phyloP scores from a whole-genome alignment of 2,113 vertebrate species.

The Mormyrus lacerda region DNA sequence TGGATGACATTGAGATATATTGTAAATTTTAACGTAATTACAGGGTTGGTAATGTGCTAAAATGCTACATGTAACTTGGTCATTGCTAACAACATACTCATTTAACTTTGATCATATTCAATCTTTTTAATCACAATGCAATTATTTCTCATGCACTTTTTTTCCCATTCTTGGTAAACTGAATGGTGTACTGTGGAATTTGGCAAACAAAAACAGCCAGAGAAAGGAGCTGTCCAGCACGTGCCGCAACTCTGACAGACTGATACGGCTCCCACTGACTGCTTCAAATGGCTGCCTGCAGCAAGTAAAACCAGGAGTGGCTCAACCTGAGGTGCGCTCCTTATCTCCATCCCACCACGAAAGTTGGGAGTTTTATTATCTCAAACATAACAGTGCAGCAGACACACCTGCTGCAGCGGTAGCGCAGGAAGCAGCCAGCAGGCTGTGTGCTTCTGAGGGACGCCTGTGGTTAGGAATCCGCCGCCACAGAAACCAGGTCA shows the following conservation, averaged over 20 bases:
- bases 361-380: neutral
- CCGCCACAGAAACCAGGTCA: conserved; percentile 25
- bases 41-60: neutral
- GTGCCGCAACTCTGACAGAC: neutral
- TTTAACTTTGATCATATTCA: neutral
- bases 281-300: conserved; percentile 1
- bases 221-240: neutral
- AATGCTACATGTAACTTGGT: neutral
- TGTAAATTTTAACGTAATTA: neutral
- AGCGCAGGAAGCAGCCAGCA: neutral
- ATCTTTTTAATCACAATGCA: neutral
- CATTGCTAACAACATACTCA: neutral
- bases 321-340: neutral
- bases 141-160: neutral
- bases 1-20: neutral
- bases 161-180: neutral
- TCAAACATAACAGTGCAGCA: neutral
- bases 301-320: neutral
- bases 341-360: neutral
- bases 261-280: neutral
- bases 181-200: neutral
- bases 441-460: neutral
- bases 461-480: conserved; percentile 26
- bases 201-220: neutral
- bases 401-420: neutral